Evolutionary conservation across 2,113 vertebrate genomes (phyloP), one percentile per base, ranked within the genome.

Genomic region (Porphyrio hochstetteri): DNA sequence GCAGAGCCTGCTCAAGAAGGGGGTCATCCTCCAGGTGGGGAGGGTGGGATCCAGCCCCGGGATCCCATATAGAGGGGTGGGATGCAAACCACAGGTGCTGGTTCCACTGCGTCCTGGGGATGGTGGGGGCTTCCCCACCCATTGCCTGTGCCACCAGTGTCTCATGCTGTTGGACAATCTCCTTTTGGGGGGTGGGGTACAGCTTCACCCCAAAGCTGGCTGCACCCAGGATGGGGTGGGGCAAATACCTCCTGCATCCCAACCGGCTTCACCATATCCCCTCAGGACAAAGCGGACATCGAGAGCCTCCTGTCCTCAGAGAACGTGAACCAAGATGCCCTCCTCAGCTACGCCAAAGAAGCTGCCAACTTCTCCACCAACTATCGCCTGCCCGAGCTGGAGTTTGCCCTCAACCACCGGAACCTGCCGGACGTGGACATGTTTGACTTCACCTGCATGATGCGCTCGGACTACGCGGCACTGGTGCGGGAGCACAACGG

Each of bases 361-460:
- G 99, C 99, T 0, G 99, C 99, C 33, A 57, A 97, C 79, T 99
- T 99, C 98, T 98, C 98, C 86, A 99, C 99, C 2, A 97, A 96
- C 31, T 96, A 96, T 60, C 64, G 94, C 53, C 97, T 99, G 87
- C 98, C 98, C 0, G 29, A 98, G 10, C 97, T 99, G 80, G 95
- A 98, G 95, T 99, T 99, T 52, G 98, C 97, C 20, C 86, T 76
- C 87, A 99, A 98, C 92, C 97, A 98, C 5, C 92, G 36, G 6
- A 60, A 60, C 33, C 82, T 90, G 79, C 98, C 98, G 0, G 99
- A 99, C 0, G 98, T 99, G 15, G 99, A 99, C 90, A 95, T 98
- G 98, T 99, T 99, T 0, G 99, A 99, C 97, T 99, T 99, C 97
- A 99, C 99, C 50, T 98, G 97, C 97, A 99, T 99, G 99, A 98